Conservation (phyloP, 2,888 invertebrate genomes). For the Schrankia costaestrigalis region DNA sequence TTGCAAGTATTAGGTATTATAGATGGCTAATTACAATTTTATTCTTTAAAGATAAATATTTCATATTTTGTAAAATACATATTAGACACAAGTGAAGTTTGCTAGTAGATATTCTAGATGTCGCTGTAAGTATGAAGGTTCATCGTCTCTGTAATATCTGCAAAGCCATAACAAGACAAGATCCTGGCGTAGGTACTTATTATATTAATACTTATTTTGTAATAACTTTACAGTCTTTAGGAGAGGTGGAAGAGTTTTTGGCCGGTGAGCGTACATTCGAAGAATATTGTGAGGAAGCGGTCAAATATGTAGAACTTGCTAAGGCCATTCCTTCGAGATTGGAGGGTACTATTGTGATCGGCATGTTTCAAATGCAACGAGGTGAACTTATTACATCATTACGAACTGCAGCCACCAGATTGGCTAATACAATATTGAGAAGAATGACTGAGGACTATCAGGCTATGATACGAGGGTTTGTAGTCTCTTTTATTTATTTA, state of each 20-base stretch:
- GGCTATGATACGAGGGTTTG: conserved; percentile 86
- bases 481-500: conserved; percentile 15
- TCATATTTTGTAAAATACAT: no score
- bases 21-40: no score
- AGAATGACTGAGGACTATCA: conserved; percentile 92
- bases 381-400: conserved; percentile 87
- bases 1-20: no score
- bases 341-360: conserved; percentile 86
- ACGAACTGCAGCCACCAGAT: conserved; percentile 83
- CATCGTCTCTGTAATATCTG: no score
- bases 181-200: no score
- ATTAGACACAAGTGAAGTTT: no score
- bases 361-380: conserved; percentile 92
- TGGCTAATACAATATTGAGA: conserved; percentile 85
- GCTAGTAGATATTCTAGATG: no score
- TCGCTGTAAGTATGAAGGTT: no score
- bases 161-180: neutral
- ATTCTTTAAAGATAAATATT: no score
- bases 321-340: conserved; percentile 81
- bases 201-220: no score
- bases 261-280: conserved; percentile 82
- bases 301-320: conserved; percentile 82
- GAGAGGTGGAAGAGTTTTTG: conserved; percentile 84
- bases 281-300: conserved; percentile 81
- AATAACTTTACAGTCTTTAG: neutral